phyloP scores from a whole-genome alignment of 1,140 invertebrate genomes.

The Micrasema minimum region DNA sequence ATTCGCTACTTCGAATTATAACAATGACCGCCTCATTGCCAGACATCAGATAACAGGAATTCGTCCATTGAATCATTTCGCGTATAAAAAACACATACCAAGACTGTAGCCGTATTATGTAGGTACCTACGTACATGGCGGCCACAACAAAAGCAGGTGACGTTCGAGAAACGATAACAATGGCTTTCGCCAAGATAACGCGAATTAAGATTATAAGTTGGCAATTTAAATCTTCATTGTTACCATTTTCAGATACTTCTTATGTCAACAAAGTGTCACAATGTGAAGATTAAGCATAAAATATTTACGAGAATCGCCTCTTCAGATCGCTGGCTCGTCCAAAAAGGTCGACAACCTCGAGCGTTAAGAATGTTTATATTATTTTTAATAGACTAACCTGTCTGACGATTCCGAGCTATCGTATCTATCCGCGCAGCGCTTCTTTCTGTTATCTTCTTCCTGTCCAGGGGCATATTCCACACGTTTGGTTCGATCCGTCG shows the following conservation, averaged over 20 bases:
- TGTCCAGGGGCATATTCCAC: constrained; percentile 42
- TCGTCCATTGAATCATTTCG: constrained; percentile 30
- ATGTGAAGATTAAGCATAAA: constrained; percentile 1
- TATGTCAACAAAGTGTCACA: constrained; percentile 13
- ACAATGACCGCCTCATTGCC: constrained; percentile 43
- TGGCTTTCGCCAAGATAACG: constrained; percentile 2
- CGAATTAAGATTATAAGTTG: background rate
- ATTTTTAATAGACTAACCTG: constrained; percentile 71
- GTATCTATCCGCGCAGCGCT: constrained; percentile 86
- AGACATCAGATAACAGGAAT: constrained; percentile 41
- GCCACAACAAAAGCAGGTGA: constrained; percentile 26
- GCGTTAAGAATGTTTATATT: constrained; percentile 28
- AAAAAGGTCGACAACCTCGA: constrained; percentile 44
- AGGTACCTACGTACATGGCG: background rate
- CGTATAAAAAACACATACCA: constrained; percentile 18
- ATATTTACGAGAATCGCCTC: constrained; percentile 9
- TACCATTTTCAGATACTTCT: background rate
- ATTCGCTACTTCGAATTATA: constrained; percentile 36
- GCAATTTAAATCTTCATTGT: no score
- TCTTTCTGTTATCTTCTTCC: constrained; percentile 76
- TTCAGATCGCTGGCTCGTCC: constrained; percentile 5
- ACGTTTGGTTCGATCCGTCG: constrained; percentile 54
- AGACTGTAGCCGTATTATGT: background rate
- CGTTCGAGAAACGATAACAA: constrained; percentile 20
- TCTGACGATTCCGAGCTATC: constrained; percentile 90